Evolutionary conservation across 2,113 vertebrate genomes (phyloP), one percentile per base, ranked within the genome.

Genomic region (Ascaphus truei): DNA sequence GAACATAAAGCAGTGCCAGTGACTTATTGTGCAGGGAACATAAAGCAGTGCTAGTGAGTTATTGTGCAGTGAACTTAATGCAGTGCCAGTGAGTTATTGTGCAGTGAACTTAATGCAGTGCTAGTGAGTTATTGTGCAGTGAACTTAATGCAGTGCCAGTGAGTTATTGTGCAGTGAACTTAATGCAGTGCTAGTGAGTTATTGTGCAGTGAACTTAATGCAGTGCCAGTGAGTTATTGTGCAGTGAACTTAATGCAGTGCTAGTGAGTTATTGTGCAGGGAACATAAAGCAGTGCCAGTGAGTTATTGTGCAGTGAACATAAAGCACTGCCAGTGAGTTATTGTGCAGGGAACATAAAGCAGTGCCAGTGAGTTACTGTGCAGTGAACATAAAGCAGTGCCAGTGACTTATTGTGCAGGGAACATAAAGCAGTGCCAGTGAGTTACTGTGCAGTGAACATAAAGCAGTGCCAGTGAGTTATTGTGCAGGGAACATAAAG

Each of bases 71-170:
- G 25, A 61, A 41, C 43, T 51, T 52, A 69, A 60, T 69, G 39
- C 45, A 68, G 41, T 22, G 47, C 30, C 50, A 27, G 50, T 66
- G 39, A 33, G 62, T 53, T 53, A 65, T 41, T 36, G 29, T 18
- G 55, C 53, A 20, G n/a, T 13, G 39, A 45, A n/a, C 41, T 18
- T 4, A 10, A 8, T 55, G 50, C 16, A 47, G 20, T 63, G 61
- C 25, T 45, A 53, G 34, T 41, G 36, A 41, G 25, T 55, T 41
- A 66, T 51, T 52, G 56, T 52, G 56, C 31, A 23, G 15, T 41
- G 25, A 61, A 41, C 43, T 51, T 52, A 69, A 60, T 69, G 39
- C 45, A 68, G 41, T 22, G 47, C 30, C 50, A 27, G 50, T 66
- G 39, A 33, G 62, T 53, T 53, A 65, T 41, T 36, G 29, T 18